Percentiles rank a stretch among this genome's conserved stretches.
Evolutionary conservation across 2,113 vertebrate genomes (phyloP).

Genomic region (Sisor rabdophorus): DNA sequence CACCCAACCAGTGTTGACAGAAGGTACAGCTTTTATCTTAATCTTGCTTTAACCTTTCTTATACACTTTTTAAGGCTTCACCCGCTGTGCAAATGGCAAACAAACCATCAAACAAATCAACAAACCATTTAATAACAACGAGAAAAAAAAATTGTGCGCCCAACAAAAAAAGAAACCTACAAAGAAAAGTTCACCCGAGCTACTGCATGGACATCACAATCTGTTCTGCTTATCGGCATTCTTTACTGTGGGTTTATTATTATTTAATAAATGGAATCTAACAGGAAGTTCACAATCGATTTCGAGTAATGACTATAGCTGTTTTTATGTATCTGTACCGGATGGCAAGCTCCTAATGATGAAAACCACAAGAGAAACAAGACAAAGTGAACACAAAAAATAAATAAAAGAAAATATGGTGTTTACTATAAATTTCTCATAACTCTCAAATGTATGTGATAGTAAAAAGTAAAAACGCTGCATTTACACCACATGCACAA

Average conservation of each 20-base stretch:
- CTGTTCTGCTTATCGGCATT: not conserved
- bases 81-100: not conserved
- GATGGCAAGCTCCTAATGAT: not conserved
- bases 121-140: not conserved
- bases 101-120: not conserved
- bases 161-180: not conserved
- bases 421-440: not conserved
- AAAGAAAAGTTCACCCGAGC: not conserved
- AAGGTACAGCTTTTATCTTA: not conserved
- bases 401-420: not conserved
- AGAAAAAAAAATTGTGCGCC: not conserved
- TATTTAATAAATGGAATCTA: conserved; percentile 25
- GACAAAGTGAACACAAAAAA: not conserved
- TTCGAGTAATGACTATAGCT: not conserved
- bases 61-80: not conserved
- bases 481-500: too few species aligned
- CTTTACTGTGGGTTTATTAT: not conserved
- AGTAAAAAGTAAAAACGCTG: too few species aligned
- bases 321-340: not conserved
- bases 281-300: conserved; percentile 2
- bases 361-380: not conserved
- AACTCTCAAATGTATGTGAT: too few species aligned
- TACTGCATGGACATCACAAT: not conserved
- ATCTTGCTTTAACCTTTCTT: not conserved
- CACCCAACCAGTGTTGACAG: not conserved